Evolutionary conservation across 2,113 vertebrate genomes (phyloP), one percentile per base, ranked within the genome.

Genomic region (Xyrauchen texanus): DNA sequence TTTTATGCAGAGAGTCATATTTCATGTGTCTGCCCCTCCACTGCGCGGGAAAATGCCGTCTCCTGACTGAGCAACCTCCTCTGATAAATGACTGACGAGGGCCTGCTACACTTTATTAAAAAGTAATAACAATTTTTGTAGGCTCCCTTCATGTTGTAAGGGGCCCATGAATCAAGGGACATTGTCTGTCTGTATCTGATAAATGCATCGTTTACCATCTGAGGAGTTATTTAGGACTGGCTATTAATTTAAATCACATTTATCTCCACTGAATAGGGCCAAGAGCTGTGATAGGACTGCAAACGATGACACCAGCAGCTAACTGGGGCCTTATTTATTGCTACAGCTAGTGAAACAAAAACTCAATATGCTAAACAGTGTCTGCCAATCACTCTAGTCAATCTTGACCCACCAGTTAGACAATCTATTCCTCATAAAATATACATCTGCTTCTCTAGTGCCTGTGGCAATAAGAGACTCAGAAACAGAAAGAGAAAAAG

Each of bases 181-280:
- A 96, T 94, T 95, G 96, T 94, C 95, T 98, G 97, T 98, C 97
- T 93, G 88, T 93, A 95, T 92, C 96, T 98, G 96, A 98, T 99
- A 95, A 98, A 99, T 98, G 97, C 95, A 93, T 97, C 95, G 94
- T 98, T 98, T 98, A 98, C 96, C 95, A 96, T 96, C 95, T 93
- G 92, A 96, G 95, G 94, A 98, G 96, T 98, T 98, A 98, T 99
- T 98, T 98, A 97, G 96, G 94, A 94, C 95, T 90, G 90, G 96
- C 96, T 98, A 99, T 98, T 98, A 97, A 99, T 99, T 98, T 98
- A 98, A 97, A 98, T 98, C 96, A 97, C 96, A 98, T 98, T 98
- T 97, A 98, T 98, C 95, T 95, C 95, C 74, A 79, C n/a, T 66
- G 76, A 46, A 82, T 62, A 13, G 74, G 66, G 79, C 76, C 21